Percentiles rank a stretch among this genome's conserved stretches.
phyloP scores from a whole-genome alignment of 2,888 invertebrate genomes.

The Lagria hirta region DNA sequence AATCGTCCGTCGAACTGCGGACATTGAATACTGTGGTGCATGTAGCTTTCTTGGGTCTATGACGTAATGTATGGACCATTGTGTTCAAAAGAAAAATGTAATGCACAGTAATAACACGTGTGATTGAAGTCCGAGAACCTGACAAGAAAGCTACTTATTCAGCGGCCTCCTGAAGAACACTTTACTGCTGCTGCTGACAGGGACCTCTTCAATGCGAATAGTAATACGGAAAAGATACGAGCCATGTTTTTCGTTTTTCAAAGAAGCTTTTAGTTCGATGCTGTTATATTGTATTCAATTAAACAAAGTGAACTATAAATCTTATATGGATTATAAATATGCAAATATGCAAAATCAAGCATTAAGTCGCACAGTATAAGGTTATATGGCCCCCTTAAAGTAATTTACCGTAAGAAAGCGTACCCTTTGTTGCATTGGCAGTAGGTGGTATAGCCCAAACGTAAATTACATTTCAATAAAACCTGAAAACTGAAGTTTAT shows the following conservation, averaged over 20 bases:
- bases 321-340: too few relatives aligned
- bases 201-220: slow-evolving; percentile 37
- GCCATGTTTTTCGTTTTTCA: slow-evolving; percentile 8
- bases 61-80: slow-evolving; percentile 54
- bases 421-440: too few relatives aligned
- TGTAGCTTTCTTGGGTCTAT: slow-evolving; percentile 34
- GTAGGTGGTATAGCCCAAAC: too few relatives aligned
- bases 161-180: slow-evolving; percentile 45
- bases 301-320: slow-evolving; percentile 1
- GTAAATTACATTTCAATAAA: too few relatives aligned
- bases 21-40: slow-evolving; percentile 26
- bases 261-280: slow-evolving; percentile 9
- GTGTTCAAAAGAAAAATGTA: slow-evolving; percentile 49
- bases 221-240: slow-evolving; percentile 27
- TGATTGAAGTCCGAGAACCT: slow-evolving; percentile 48
- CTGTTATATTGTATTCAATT: slow-evolving; percentile 12
- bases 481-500: too few relatives aligned
- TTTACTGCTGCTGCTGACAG: slow-evolving; percentile 45
- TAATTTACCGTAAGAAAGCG: too few relatives aligned
- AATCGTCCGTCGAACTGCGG: slow-evolving; percentile 29
- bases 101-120: slow-evolving; percentile 50
- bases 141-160: slow-evolving; percentile 51
- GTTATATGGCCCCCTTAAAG: too few relatives aligned
- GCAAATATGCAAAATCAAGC: too few relatives aligned
- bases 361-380: too few relatives aligned